Evolutionary conservation across 1,140 invertebrate species (phyloP), one percentile per base, ranked within the genome.

Genomic region (Uloborus diversus): DNA sequence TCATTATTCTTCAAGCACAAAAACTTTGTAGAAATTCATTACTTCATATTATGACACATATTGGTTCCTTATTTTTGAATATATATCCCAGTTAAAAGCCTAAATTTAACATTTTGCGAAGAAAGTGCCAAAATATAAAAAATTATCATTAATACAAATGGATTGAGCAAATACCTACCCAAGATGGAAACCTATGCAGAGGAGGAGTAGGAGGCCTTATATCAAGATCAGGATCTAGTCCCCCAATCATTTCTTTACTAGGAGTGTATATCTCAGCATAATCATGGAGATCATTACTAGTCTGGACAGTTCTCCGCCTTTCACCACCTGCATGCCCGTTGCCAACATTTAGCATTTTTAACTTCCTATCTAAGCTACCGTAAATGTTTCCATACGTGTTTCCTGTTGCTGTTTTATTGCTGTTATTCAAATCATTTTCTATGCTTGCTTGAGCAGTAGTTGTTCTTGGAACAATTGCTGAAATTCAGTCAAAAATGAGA

Each of bases 181-280:
- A 86, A 20, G 83, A 85, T 13, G 85, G 85, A 73, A 83, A 86
- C 79, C 88, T 84, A 85, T 97, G 95, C 47, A 97, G 85, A 0
- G 95, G 95, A 33, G 95, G 95, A 1, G 95, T 96, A 0, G 95
- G 95, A 85, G 79, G 82, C 85, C 85, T 79, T 84, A 78, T 86
- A 85, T 84, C 87, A 86, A 86, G 4, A 81, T 87, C 89, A 61
- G 87, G 89, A 62, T 88, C 76, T 17, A 79, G 30, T 2, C 53
- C 89, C 4, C 33, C 68, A 47, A 71, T 81, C 14, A 89, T 89
- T 82, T 95, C 94, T 85, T 93, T 91, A 82, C 93, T 94, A 0
- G 94, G 94, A n/a, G 94, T 96, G 83, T 96, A 96, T 75, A 96
- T 96, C 86, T 97, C 94, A 4, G 94, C 94, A 85, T 96, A 96